Conservation (phyloP, 2,888 invertebrate species). For the Liodrosophila aerea region DNA sequence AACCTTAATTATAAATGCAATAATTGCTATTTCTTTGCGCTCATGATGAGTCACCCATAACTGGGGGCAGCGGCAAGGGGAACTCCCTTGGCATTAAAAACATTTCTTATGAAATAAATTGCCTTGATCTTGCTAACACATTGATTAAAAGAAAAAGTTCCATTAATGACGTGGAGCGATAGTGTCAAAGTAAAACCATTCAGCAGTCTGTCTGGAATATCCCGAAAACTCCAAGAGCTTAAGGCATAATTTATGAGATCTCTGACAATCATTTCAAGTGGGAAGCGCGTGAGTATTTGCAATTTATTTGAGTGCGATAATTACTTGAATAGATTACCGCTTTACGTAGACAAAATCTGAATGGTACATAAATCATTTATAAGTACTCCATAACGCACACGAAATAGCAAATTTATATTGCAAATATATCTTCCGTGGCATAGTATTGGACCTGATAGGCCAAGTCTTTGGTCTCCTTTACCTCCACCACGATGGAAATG, state of each 20-base stretch:
- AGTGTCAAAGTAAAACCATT: constrained; percentile 21
- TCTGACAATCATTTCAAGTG: constrained; percentile 17
- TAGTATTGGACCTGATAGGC: constrained; percentile 75
- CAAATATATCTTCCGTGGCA: constrained; percentile 67
- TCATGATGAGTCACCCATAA: no score
- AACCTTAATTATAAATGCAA: not conserved
- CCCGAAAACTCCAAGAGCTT: constrained; percentile 12
- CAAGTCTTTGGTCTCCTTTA: constrained; percentile 74
- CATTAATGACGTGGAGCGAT: constrained; percentile 27
- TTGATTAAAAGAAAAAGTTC: constrained; percentile 5
- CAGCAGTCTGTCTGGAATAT: constrained; percentile 19
- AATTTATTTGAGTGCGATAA: constrained; percentile 29
- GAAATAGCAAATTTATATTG: no score
- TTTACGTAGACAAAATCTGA: constrained; percentile 24
- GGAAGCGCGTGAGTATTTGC: constrained; percentile 43
- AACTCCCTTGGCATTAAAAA: no score
- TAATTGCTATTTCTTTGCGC: not conserved
- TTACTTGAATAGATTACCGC: constrained; percentile 23
- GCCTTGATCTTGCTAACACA: constrained; percentile 13
- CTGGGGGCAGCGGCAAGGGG: no score
- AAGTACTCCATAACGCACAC: constrained; percentile 4
- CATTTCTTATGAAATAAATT: not conserved
- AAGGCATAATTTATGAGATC: constrained; percentile 27
- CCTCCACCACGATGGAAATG: constrained; percentile 79
- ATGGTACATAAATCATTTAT: constrained; percentile 26